Conservation (phyloP, 2,888 invertebrate species). For the Cataglyphis livida region DNA sequence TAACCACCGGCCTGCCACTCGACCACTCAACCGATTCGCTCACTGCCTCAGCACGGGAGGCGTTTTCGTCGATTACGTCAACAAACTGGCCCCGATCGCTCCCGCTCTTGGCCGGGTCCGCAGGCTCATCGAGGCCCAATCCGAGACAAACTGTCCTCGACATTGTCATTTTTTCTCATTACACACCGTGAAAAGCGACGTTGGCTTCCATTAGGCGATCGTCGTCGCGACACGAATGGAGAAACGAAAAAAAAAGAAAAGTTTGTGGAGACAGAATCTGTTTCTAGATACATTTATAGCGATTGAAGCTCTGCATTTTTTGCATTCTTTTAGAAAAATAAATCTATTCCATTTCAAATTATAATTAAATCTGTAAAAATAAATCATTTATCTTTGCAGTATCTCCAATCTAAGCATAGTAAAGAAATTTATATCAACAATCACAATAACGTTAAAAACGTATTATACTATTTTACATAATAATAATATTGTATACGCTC, state of each 20-base stretch:
- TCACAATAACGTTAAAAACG: background rate
- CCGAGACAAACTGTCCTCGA: conserved; percentile 20
- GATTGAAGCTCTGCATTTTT: conserved; percentile 26
- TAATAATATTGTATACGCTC: background rate
- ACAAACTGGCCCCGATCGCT: conserved; percentile 74
- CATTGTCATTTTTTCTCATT: conserved; percentile 53
- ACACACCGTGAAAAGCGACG: conserved; percentile 46
- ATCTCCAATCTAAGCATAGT: background rate
- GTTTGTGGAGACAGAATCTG: conserved; percentile 2
- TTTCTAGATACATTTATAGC: conserved; percentile 16
- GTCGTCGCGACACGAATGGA: background rate
- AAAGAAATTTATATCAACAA: background rate
- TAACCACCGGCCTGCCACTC: conserved; percentile 77
- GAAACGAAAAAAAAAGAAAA: conserved; percentile 24
- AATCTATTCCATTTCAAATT: background rate
- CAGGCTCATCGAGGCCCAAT: conserved; percentile 41
- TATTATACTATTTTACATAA: background rate
- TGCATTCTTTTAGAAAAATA: conserved; percentile 6
- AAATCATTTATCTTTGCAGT: too few species aligned
- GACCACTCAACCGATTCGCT: conserved; percentile 77
- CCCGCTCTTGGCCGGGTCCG: conserved; percentile 52
- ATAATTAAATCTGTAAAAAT: background rate
- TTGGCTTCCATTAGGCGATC: conserved; percentile 46
- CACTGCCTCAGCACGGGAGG: conserved; percentile 65
- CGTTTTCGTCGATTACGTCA: conserved; percentile 76